Evolutionary conservation across 2,888 invertebrate genomes (phyloP).

Genomic region (Listrodromus nycthemerus): DNA sequence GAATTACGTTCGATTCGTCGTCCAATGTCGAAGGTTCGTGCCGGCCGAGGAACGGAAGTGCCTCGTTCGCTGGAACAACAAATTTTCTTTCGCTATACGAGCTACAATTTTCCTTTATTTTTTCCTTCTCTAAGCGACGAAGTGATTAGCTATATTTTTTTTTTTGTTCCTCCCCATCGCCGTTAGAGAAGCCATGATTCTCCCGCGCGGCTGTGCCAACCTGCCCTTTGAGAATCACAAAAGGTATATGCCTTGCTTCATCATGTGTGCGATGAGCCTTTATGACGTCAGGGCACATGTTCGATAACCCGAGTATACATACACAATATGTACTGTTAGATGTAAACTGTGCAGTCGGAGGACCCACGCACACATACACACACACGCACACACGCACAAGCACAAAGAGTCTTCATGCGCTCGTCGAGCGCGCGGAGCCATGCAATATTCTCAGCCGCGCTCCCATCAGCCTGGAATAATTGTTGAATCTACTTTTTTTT

Average conservation of each 20-base stretch:
- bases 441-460: conserved; percentile 51
- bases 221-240: conserved; percentile 78
- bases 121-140: conserved; percentile 3
- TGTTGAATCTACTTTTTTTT: conserved; percentile 48
- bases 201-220: conserved; percentile 67
- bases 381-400: neutral
- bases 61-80: conserved; percentile 46
- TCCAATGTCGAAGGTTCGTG: conserved; percentile 8
- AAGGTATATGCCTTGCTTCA: conserved; percentile 81
- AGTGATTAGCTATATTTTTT: conserved; percentile 25
- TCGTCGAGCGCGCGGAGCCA: conserved; percentile 29
- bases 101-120: conserved; percentile 25
- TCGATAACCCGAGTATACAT: conserved; percentile 70
- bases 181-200: conserved; percentile 30
- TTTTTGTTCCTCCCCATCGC: neutral
- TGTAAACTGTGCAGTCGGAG: too few relatives aligned
- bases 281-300: conserved; percentile 82
- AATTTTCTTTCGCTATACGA: conserved; percentile 51
- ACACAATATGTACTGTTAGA: conserved; percentile 48
- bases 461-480: conserved; percentile 63
- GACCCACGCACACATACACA: too few relatives aligned
- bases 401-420: conserved; percentile 13
- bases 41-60: conserved; percentile 50
- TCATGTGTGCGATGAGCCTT: conserved; percentile 83
- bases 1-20: conserved; percentile 56